Evolutionary conservation across 1,140 invertebrate genomes (phyloP).

Genomic region (Mercenaria mercenaria): DNA sequence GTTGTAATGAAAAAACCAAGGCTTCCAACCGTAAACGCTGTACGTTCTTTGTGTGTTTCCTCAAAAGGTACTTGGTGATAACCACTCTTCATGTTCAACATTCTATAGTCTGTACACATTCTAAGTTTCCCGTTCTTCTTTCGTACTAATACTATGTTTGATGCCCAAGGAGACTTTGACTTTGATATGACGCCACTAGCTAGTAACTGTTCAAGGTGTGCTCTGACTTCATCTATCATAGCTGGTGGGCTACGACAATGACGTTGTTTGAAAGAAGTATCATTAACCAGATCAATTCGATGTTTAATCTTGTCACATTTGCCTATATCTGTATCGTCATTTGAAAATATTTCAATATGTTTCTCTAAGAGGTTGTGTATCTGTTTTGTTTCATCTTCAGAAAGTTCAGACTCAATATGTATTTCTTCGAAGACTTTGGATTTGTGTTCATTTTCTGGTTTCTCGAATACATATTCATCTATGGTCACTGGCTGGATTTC

Average conservation of each 20-base stretch:
- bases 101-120: background rate
- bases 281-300: too few relatives aligned
- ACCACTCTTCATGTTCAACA: background rate
- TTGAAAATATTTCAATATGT: background rate
- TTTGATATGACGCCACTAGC: too few relatives aligned
- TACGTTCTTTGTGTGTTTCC: conserved; percentile 7
- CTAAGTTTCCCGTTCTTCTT: background rate
- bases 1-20: conserved; percentile 11
- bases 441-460: too few relatives aligned
- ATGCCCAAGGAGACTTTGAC: too few relatives aligned
- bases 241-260: too few relatives aligned
- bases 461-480: background rate
- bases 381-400: too few relatives aligned
- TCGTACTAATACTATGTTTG: too few relatives aligned
- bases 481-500: background rate
- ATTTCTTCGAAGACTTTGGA: background rate
- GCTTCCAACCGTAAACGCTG: background rate
- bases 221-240: too few relatives aligned
- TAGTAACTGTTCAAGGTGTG: too few relatives aligned
- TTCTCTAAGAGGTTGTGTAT: background rate
- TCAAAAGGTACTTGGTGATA: background rate
- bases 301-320: too few relatives aligned
- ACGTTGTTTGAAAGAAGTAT: background rate
- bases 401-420: too few relatives aligned
- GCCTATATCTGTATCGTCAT: too few relatives aligned